Evolutionary conservation across 2,888 invertebrate genomes (phyloP), one percentile per base, ranked within the genome.

Genomic region (Stenodera caucasica): DNA sequence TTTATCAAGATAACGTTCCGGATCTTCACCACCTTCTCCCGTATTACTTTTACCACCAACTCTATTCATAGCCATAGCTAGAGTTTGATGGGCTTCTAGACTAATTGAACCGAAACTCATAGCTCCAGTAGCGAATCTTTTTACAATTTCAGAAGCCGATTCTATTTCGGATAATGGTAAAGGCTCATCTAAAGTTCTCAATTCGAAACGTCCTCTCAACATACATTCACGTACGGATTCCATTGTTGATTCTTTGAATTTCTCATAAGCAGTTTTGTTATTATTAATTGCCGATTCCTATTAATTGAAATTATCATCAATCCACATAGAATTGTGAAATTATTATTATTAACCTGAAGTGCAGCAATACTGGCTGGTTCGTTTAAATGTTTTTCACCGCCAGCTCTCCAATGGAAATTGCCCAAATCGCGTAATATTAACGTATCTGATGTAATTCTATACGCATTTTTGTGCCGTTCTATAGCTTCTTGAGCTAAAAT

Each of bases 1-100:
- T 72, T 82, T 79, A 72, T 87, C 85, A 60, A 93, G 81, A 78
- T 95, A 96, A 58, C 91, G 83, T 72, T 91, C 91, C 0, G 90
- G 87, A 74, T 90, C 86, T 79, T 92, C 91, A 60, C 94, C 99
- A 60, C 99, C 99, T 82, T 99, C 99, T 23, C 99, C 99, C 0
- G 99, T 99, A 81, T 99, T 99, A 64, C 98, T 98, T 83, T 98
- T 99, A 67, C 94, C 98, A 2, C 96, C 94, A 71, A 98, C 90
- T 68, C 92, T 88, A 81, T 99, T 99, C 99, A 99, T 99, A 0
- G 98, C 98, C 56, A 96, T 84, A 0, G 99, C 98, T 30, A 99
- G 84, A 0, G 98, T 92, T 26, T 92, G 88, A 83, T 99, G 99
- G 1, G 99, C 94, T 81, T 99, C 99, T 74, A 95, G 82, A 0